Conservation (phyloP, 2,797 vertebrate species). For the Coregonus sp. region DNA sequence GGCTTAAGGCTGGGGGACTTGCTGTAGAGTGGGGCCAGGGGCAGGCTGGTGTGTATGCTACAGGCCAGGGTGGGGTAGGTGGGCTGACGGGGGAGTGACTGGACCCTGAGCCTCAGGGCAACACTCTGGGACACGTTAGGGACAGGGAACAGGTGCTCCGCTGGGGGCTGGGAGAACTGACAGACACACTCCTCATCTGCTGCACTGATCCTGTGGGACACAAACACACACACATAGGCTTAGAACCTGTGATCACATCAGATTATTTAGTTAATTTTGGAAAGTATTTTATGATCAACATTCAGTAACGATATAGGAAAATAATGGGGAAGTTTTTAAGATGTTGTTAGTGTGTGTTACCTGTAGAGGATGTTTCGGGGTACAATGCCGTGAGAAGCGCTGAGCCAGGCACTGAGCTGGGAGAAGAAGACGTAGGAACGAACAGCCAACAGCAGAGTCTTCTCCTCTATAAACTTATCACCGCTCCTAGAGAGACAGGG, state of each 20-base stretch:
- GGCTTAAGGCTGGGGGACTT: slow-evolving; percentile 68
- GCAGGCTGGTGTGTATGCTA: slow-evolving; percentile 88
- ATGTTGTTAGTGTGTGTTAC: slow-evolving; percentile 64
- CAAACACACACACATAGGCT: background rate
- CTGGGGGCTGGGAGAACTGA: slow-evolving; percentile 93
- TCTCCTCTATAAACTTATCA: slow-evolving; percentile 95
- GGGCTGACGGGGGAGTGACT: slow-evolving; percentile 95
- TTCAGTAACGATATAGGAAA: too few relatives aligned
- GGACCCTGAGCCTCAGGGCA: slow-evolving; percentile 94
- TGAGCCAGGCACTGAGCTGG: slow-evolving; percentile 98
- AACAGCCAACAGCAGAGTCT: slow-evolving; percentile 92
- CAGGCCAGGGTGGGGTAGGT: slow-evolving; percentile 92
- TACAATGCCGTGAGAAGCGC: slow-evolving; percentile 96
- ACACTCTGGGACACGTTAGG: slow-evolving; percentile 95
- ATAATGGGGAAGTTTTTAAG: too few relatives aligned
- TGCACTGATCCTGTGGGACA: slow-evolving; percentile 88
- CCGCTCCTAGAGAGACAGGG: slow-evolving; percentile 80
- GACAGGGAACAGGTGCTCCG: slow-evolving; percentile 94
- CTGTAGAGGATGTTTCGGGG: slow-evolving; percentile 98
- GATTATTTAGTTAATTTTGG: too few relatives aligned
- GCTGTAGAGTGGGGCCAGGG: slow-evolving; percentile 71
- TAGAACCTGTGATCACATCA: too few relatives aligned
- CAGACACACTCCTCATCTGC: slow-evolving; percentile 92
- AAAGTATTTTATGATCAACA: too few relatives aligned
- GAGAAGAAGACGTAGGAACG: slow-evolving; percentile 99